Conservation (phyloP, 1,140 invertebrate species). For the Saccostrea glomerata region DNA sequence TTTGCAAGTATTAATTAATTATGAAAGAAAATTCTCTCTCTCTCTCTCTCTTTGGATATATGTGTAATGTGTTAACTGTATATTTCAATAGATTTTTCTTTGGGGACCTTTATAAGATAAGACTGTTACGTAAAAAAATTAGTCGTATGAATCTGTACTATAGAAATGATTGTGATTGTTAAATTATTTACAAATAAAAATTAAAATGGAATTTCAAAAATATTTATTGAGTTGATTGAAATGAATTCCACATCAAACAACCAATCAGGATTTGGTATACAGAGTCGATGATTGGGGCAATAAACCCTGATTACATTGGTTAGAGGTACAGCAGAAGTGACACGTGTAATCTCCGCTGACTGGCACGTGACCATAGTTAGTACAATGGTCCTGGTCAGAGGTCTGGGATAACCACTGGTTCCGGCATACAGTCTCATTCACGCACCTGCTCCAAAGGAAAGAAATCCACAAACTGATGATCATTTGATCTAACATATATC, state of each 20-base stretch:
- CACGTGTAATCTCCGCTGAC: neutral
- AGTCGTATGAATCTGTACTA: too few species aligned
- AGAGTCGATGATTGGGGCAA: neutral
- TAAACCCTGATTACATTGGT: neutral
- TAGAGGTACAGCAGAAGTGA: neutral
- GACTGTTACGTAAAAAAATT: too few species aligned
- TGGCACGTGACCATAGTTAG: neutral
- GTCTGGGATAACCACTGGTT: neutral
- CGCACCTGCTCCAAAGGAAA: neutral
- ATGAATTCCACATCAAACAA: neutral
- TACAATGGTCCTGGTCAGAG: neutral
- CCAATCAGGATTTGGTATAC: neutral
- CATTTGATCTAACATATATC: too few species aligned
- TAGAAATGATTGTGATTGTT: too few species aligned
- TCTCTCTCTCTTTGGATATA: too few species aligned
- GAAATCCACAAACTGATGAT: too few species aligned
- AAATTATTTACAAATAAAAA: neutral
- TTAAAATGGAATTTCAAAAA: neutral
- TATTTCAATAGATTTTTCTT: too few species aligned
- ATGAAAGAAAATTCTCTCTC: too few species aligned
- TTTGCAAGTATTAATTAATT: too few species aligned
- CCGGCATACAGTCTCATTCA: constrained; percentile 2
- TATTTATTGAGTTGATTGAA: neutral
- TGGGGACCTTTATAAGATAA: too few species aligned
- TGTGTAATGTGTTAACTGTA: too few species aligned